A percentile compares a stretch with the other conserved stretches of the same genome.
Evolutionary conservation across 2,797 vertebrate species (phyloP).

Genomic region (Masticophis lateralis): DNA sequence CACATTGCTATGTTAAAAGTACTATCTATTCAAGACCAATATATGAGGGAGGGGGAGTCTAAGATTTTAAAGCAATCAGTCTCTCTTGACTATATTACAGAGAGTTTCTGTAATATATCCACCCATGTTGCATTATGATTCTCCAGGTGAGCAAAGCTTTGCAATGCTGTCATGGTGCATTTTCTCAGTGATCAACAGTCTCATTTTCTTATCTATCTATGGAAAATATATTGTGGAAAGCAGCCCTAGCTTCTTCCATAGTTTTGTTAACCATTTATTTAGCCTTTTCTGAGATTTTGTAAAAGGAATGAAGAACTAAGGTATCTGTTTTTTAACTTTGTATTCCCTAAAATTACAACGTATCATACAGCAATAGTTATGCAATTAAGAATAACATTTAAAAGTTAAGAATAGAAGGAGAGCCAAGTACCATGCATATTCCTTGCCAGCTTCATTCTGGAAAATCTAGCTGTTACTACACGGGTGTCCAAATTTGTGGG

Average conservation of each 20-base stretch:
- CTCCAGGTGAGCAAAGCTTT: neutral
- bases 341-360: neutral
- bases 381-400: neutral
- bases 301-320: neutral
- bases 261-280: neutral
- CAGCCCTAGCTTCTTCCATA: neutral
- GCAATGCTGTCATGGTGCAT: neutral
- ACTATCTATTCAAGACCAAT: neutral
- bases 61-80: neutral
- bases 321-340: slow-evolving; percentile 22
- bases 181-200: neutral
- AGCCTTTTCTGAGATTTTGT: neutral
- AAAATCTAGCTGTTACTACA: slow-evolving; percentile 46
- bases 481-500: slow-evolving; percentile 25
- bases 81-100: no score
- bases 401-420: slow-evolving; percentile 13
- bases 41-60: neutral
- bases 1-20: neutral
- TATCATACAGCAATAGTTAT: neutral
- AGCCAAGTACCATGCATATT: slow-evolving; percentile 40
- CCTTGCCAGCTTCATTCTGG: slow-evolving; percentile 63
- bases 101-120: neutral
- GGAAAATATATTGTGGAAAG: neutral
- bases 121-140: neutral
- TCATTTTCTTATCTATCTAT: neutral